Conservation (phyloP, 30 jellyfish, hydroid and myxozoan species). For the Mastigias papua region DNA sequence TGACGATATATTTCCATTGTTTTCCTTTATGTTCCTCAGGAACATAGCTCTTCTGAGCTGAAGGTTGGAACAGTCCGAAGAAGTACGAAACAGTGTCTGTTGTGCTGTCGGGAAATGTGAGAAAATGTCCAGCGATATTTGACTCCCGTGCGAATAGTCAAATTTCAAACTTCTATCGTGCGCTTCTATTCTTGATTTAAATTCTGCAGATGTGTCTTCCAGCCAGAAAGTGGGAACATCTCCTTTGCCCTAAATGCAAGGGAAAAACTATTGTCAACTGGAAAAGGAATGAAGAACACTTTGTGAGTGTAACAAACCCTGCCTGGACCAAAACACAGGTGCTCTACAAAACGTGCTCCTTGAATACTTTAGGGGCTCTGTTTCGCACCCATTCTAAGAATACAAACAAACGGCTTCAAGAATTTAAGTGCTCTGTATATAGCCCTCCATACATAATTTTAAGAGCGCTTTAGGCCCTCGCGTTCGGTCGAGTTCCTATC, state of each 20-base stretch:
- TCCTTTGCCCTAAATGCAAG: conserved; percentile 84
- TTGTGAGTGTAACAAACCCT: neutral
- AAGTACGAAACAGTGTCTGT: conserved; percentile 3
- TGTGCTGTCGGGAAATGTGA: conserved; percentile 46
- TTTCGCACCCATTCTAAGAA: no score
- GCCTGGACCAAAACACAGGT: no score
- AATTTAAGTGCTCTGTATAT: no score
- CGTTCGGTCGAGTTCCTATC: no score
- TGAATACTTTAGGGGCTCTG: no score
- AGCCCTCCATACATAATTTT: no score
- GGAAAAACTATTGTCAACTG: neutral
- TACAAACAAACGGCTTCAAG: no score
- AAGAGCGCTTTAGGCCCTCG: no score
- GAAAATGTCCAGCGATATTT: conserved; percentile 30
- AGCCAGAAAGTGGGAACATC: conserved; percentile 76
- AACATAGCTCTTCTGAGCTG: conserved; percentile 40
- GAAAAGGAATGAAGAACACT: neutral
- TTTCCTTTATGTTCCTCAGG: conserved; percentile 23
- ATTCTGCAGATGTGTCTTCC: conserved; percentile 50
- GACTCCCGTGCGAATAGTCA: conserved; percentile 21
- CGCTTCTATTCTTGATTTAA: conserved; percentile 26
- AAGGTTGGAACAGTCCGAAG: conserved; percentile 34
- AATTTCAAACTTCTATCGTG: neutral
- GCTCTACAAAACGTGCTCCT: no score
- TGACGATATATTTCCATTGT: conserved; percentile 32